A percentile compares a stretch with the other conserved stretches of the same genome.
These are phyloP conservation scores for Hemicentrotus pulcherrimus DNA, from an alignment of 35 echinoderm and acorn worm genomes.

Conservation along the genomic window DNA sequence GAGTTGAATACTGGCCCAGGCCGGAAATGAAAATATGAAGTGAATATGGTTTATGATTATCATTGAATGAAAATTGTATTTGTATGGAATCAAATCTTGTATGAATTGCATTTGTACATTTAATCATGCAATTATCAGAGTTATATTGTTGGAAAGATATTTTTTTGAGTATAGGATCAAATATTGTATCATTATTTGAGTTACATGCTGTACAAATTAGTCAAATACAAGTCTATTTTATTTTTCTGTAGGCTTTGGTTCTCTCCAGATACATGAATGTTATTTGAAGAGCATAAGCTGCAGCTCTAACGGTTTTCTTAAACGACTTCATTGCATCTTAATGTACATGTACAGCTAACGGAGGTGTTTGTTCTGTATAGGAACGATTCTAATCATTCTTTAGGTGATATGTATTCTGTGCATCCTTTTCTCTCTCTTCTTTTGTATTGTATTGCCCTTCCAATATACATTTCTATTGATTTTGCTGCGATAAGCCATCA, in stretches of 20 bases:
- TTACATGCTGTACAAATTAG: constrained; percentile 2
- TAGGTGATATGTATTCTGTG: too few species aligned
- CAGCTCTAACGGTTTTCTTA: background rate
- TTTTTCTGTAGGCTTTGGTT: background rate
- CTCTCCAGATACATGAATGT: background rate
- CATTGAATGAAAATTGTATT: background rate
- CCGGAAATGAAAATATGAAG: background rate
- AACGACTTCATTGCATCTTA: background rate
- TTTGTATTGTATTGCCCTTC: too few species aligned
- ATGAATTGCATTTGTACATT: constrained; percentile 19
- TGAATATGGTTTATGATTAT: background rate
- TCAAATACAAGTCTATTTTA: background rate
- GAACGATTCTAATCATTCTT: too few species aligned
- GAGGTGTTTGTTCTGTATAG: too few species aligned
- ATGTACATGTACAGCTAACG: background rate
- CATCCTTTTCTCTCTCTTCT: too few species aligned
- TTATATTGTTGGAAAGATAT: constrained; percentile 1
- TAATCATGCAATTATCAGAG: constrained; percentile 18
- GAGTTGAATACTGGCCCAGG: background rate
- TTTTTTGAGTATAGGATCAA: background rate
- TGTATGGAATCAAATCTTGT: background rate
- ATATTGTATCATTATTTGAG: background rate
- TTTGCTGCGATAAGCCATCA: too few species aligned
- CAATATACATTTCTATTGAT: too few species aligned
- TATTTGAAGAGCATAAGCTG: background rate